Base-by-base conservation (phyloP, 2,797 vertebrate genomes). In the Euphonia xanthogaster region DNA sequence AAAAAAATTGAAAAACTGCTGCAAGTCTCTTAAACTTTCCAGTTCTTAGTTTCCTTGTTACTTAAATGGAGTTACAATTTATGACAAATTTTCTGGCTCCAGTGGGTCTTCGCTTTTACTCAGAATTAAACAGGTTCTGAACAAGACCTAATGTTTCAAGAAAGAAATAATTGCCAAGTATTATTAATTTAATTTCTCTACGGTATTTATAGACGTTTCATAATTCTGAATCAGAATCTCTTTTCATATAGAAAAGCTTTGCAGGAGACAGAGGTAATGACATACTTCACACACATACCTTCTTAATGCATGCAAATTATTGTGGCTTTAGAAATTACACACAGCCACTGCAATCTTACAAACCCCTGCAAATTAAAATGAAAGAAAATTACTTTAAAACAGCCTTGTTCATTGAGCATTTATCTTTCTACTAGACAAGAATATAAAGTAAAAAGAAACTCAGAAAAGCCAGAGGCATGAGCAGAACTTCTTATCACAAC, bases 361-460 rank as follows among this genome's bases (percentile, higher is more conserved):
- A 96, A 91, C 88, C 35, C 25, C 44, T 91, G 53, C 84, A 93
- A 85, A 95, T 94, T 90, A 83, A 96, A 94, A 96, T 90, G 83
- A 82, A 94, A 88, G 88, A 93, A 94, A 94, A 95, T 94, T 82
- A 74, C 90, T 88, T 96, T 94, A 66, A 94, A 93, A 91, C 45
- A 82, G 30, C 58, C 48, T 76, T 82, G 68, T 90, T 96, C 72
- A 14, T 28, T 87, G n/a, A 45, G 68, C 65, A 94, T 70, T 94
- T 91, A 89, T 96, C 60, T 68, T 86, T 55, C 33, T 55, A 33
- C 39, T 58, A 81, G 79, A 89, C 78, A 92, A 48, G 82, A 95
- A 92, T 54, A 73, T 45, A 78, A 96, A 97, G 42, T 48, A 33
- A 92, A 90, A 94, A 61, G 68, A 90, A 76, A 53, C 60, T 75